Base-by-base conservation (phyloP, 2,888 invertebrate genomes). In the Yponomeuta evonymella region DNA sequence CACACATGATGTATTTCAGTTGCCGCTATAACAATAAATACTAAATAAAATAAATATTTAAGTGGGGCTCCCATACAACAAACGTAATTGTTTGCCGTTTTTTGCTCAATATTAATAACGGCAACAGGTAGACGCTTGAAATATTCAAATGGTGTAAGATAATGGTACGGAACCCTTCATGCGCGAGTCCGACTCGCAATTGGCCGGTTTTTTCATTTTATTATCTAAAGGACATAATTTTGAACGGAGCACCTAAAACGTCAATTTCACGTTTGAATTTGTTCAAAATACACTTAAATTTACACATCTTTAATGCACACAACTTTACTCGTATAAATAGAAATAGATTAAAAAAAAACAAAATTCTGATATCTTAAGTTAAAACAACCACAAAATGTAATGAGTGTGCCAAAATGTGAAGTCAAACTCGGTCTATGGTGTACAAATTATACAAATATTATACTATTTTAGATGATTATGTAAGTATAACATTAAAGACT, bases 221-320 rank as follows among this genome's bases (percentile, higher is more conserved):
- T 58, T 12, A 15, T 58, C 29, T 29, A 71, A 68, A 70, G 29
- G 30, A 29, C 69, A 65, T 64, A 70, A 48, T 70, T 58, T 67
- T 62, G 23, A 72, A 73, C 66, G 71, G 77, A 85, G 85, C 85
- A 85, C 85, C 85, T 83, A 84, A 76, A 77, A 78, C 79, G 78
- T 78, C 78, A 79, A 79, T 77, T 63, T 33, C 58, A 69, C 62
- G 62, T 69, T 63, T 78, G 75, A 81, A 81, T 83, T 85, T 84
- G 81, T 83, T 84, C 82, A 77, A 78, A 79, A 76, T 76, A 76
- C 79, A 81, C 76, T 77, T 79, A 79, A 76, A 67, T 72, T 67
- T 75, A 72, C 73, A 71, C 72, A 69, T 33, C n/a, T 33, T 12
- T 10, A 1, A 12, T 67, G 36, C 36, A 43, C 23, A 67, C 67